phyloP scores from a whole-genome alignment of 2,113 vertebrate species.

The Naja naja region DNA sequence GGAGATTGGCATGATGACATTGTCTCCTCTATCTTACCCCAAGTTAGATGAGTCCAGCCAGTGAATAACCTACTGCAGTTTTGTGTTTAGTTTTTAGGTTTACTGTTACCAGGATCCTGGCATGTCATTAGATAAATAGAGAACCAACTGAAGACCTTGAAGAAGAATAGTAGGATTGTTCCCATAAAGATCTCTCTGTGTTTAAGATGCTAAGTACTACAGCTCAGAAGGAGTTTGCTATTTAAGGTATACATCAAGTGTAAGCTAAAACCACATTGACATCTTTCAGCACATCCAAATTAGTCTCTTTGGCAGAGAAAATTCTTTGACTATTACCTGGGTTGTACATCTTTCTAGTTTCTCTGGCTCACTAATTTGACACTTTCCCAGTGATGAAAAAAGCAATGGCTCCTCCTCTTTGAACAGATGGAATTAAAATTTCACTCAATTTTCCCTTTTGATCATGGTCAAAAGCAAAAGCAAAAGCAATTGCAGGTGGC shows the following conservation, averaged over 20 bases:
- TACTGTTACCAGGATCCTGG: background rate
- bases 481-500: conserved; percentile 27
- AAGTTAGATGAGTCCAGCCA: background rate
- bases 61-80: background rate
- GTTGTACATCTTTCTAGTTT: background rate
- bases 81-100: background rate
- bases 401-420: background rate
- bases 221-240: background rate
- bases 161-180: background rate
- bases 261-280: background rate
- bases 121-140: background rate
- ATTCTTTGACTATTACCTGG: background rate
- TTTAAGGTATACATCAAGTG: background rate
- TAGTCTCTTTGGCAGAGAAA: background rate
- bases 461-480: conserved; percentile 8
- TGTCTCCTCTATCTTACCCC: background rate
- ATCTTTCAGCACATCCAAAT: background rate
- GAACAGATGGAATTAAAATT: conserved; percentile 27
- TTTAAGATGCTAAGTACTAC: background rate
- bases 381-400: background rate
- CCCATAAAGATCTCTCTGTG: background rate
- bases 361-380: conserved; percentile 16
- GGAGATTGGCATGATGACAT: background rate
- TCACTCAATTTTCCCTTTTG: conserved; percentile 6
- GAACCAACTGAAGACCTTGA: background rate